Evolutionary conservation across 2,113 vertebrate species (phyloP).

Genomic region (Rhinolophus ferrumequinum): DNA sequence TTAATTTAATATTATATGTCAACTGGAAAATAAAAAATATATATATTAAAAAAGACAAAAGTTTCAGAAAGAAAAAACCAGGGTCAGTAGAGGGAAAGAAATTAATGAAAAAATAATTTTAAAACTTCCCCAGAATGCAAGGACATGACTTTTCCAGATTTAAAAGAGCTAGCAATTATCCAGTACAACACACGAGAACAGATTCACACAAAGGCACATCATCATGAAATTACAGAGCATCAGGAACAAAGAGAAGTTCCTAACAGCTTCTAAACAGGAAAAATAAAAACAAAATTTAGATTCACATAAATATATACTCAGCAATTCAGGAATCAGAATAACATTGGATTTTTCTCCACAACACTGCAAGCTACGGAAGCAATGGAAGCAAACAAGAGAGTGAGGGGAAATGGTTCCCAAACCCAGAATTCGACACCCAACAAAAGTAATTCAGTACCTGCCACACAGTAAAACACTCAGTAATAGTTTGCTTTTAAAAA

Average conservation of each 20-base stretch:
- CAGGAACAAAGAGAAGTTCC: neutral
- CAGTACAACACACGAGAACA: neutral
- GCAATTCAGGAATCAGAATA: slow-evolving; percentile 4
- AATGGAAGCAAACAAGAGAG: neutral
- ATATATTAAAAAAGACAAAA: neutral
- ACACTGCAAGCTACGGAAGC: neutral
- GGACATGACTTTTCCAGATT: neutral
- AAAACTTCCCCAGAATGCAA: neutral
- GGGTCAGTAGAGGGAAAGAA: neutral
- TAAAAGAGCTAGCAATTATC: neutral
- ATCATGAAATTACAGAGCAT: neutral
- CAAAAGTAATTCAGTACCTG: neutral
- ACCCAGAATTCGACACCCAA: neutral
- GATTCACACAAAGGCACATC: neutral
- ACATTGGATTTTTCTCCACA: neutral
- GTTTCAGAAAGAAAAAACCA: neutral
- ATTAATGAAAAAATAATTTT: neutral
- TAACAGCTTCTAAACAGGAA: neutral
- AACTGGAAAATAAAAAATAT: too few relatives aligned
- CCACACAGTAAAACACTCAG: neutral
- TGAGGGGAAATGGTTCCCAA: neutral
- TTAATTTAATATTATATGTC: too few relatives aligned
- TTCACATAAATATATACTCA: neutral
- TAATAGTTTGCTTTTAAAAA: neutral
- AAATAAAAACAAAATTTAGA: neutral